phyloP scores from a whole-genome alignment of 2,888 invertebrate genomes.

The Pseudanteris insignis region DNA sequence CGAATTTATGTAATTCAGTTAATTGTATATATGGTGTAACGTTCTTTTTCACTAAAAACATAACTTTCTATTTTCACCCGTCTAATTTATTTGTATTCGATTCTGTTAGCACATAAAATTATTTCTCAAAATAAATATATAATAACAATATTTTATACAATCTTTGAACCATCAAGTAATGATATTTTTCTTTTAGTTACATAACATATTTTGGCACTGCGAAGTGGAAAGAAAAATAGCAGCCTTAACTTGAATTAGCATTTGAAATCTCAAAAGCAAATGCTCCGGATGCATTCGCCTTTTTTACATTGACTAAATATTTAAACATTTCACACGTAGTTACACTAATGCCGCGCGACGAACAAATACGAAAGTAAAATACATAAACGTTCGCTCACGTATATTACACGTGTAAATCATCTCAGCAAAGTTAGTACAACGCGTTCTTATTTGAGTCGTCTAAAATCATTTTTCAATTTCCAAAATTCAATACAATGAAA shows the following conservation, averaged over 20 bases:
- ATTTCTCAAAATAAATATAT: too few species aligned
- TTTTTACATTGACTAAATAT: conserved; percentile 19
- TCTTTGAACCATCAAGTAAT: too few species aligned
- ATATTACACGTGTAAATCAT: conserved; percentile 7
- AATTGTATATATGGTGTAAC: too few species aligned
- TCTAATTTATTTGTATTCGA: too few species aligned
- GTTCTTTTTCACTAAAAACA: too few species aligned
- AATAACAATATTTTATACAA: too few species aligned
- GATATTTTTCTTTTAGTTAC: too few species aligned
- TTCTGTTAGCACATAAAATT: too few species aligned
- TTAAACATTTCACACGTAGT: conserved; percentile 26
- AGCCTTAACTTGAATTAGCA: conserved; percentile 19
- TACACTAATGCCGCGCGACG: background rate
- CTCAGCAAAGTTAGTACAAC: conserved; percentile 5
- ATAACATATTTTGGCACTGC: too few species aligned
- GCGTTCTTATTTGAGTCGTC: conserved; percentile 6
- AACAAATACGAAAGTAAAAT: conserved; percentile 3
- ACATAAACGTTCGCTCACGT: conserved; percentile 1
- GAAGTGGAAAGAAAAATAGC: conserved; percentile 9
- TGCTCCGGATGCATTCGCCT: conserved; percentile 7
- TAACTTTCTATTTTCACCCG: too few species aligned
- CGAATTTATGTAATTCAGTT: too few species aligned
- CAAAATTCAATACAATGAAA: conserved; percentile 1
- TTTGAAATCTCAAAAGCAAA: conserved; percentile 15
- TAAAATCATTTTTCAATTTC: background rate